Evolutionary conservation across 2,797 vertebrate genomes (phyloP).

Genomic region (Liasis olivaceus): DNA sequence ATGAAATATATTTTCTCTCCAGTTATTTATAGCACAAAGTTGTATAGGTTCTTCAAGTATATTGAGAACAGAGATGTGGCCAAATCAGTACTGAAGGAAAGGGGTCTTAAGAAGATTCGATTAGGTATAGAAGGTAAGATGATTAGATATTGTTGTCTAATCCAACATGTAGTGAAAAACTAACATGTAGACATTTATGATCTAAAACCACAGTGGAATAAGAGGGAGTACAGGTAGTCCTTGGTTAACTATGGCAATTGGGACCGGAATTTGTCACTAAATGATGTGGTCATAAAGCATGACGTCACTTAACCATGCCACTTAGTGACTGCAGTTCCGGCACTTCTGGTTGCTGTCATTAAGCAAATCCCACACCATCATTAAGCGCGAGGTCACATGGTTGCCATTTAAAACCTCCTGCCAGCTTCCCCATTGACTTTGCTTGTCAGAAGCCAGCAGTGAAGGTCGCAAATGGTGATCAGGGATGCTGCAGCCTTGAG

Average conservation of each 20-base stretch:
- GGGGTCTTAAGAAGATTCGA: constrained; percentile 97
- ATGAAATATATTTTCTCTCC: constrained; percentile 50
- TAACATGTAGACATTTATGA: neutral
- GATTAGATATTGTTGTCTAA: neutral
- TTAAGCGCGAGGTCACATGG: too few species aligned
- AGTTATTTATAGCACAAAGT: constrained; percentile 99
- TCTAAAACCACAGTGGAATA: neutral
- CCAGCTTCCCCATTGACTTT: neutral
- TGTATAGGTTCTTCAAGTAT: constrained; percentile 99
- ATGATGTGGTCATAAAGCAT: too few species aligned
- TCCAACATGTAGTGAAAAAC: neutral
- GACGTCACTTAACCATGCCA: too few species aligned
- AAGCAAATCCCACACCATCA: too few species aligned
- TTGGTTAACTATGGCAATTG: neutral
- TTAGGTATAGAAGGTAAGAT: constrained; percentile 96
- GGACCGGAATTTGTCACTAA: too few species aligned
- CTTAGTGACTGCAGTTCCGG: too few species aligned
- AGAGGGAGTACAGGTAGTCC: neutral
- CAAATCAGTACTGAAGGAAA: constrained; percentile 96
- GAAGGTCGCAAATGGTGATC: neutral
- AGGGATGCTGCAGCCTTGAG: neutral
- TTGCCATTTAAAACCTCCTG: neutral
- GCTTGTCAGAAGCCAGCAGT: neutral
- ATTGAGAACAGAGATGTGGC: constrained; percentile 98
- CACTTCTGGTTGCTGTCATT: too few species aligned